A percentile compares a stretch with the other conserved stretches of the same genome.
Evolutionary conservation across 2,888 invertebrate species (phyloP).

Genomic region (Marasmarcha lunaedactyla): DNA sequence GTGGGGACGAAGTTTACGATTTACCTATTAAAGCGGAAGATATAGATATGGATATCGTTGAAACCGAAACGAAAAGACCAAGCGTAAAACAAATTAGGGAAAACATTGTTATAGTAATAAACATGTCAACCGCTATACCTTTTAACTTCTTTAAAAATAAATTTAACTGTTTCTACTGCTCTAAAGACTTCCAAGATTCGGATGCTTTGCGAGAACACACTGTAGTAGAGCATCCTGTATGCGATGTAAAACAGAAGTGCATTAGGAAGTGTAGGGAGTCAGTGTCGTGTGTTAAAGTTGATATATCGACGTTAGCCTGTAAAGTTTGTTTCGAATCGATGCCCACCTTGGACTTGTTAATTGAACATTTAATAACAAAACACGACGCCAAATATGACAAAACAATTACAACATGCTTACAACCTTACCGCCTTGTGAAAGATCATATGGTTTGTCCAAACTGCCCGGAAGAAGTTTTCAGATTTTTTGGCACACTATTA

Average conservation of each 20-base stretch:
- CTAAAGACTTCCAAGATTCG: slow-evolving; percentile 53
- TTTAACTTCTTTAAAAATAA: slow-evolving; percentile 61
- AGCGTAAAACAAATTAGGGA: slow-evolving; percentile 54
- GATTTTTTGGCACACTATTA: slow-evolving; percentile 53
- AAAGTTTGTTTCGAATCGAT: slow-evolving; percentile 52
- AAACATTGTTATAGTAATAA: slow-evolving; percentile 50
- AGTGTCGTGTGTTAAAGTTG: slow-evolving; percentile 56
- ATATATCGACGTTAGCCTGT: slow-evolving; percentile 46
- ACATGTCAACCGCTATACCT: slow-evolving; percentile 60
- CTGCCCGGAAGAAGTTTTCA: slow-evolving; percentile 44
- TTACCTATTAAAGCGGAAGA: slow-evolving; percentile 41
- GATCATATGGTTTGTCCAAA: slow-evolving; percentile 54
- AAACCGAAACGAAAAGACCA: slow-evolving; percentile 31
- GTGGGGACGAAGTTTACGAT: slow-evolving; percentile 28
- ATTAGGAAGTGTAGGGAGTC: slow-evolving; percentile 55
- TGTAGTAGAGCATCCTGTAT: slow-evolving; percentile 43
- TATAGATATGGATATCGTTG: slow-evolving; percentile 40
- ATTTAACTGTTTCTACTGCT: slow-evolving; percentile 60
- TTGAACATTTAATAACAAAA: slow-evolving; percentile 49
- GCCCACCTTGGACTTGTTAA: slow-evolving; percentile 35
- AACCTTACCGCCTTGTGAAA: slow-evolving; percentile 47
- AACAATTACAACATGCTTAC: slow-evolving; percentile 48
- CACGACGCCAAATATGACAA: slow-evolving; percentile 54
- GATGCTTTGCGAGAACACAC: slow-evolving; percentile 52
- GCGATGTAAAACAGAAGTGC: slow-evolving; percentile 50